phyloP scores from a whole-genome alignment of 1,140 invertebrate species.

The Leptonema lineaticorne region DNA sequence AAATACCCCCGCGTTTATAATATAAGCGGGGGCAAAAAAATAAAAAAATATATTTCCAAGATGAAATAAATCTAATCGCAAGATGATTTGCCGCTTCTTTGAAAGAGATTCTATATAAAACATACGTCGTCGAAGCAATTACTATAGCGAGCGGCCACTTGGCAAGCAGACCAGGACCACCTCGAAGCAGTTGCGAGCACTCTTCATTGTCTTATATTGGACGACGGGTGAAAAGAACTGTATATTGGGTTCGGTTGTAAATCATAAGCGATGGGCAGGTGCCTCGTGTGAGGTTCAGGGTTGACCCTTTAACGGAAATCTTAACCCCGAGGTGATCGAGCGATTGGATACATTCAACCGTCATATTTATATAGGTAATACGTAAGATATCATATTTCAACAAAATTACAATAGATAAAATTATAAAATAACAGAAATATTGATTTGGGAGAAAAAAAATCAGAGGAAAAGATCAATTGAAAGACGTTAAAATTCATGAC shows the following conservation, averaged over 20 bases:
- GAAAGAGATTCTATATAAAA: neutral
- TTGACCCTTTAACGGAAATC: neutral
- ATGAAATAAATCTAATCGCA: constrained; percentile 17
- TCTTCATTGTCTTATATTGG: neutral
- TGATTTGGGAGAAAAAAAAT: no score
- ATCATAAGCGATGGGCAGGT: constrained; percentile 7
- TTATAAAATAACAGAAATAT: no score
- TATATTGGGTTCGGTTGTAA: constrained; percentile 7
- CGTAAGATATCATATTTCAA: no score
- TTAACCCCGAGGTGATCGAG: neutral
- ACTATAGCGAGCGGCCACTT: neutral
- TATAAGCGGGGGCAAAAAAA: neutral
- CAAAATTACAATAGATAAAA: no score
- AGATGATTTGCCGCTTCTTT: neutral
- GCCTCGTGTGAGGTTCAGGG: neutral
- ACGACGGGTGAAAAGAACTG: neutral
- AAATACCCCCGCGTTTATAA: neutral
- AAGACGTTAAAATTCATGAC: no score
- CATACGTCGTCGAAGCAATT: neutral
- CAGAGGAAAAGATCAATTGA: no score
- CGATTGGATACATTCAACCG: neutral
- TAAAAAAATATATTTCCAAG: no score
- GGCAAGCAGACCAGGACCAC: neutral
- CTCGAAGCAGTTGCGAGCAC: neutral
- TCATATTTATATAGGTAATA: neutral